A percentile compares a stretch with the other conserved stretches of the same genome.
Conservation (phyloP, 2,113 vertebrate species). For the Hemiscyllium ocellatum region DNA sequence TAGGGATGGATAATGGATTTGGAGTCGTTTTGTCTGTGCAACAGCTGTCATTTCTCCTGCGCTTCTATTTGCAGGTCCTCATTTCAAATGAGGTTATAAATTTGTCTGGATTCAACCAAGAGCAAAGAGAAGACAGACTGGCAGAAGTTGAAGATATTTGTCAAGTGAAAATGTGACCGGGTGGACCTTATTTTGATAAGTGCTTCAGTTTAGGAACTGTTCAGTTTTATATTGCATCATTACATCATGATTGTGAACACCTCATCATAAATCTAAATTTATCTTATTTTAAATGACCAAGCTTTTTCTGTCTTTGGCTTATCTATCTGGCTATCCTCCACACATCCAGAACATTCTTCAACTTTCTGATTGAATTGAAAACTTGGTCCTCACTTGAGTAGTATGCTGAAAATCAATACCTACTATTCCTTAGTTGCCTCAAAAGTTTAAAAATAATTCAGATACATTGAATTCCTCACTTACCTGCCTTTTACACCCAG, state of each 20-base stretch:
- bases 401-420: too few species aligned
- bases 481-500: too few species aligned
- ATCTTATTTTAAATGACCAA: neutral
- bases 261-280: neutral
- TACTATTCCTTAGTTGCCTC: too few species aligned
- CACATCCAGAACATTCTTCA: neutral
- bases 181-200: slow-evolving; percentile 93
- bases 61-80: slow-evolving; percentile 60
- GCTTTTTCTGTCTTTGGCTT: neutral
- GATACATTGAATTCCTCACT: too few species aligned
- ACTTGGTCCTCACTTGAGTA: neutral
- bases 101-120: slow-evolving; percentile 74
- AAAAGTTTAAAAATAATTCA: too few species aligned
- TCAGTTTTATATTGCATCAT: neutral
- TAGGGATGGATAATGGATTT: neutral
- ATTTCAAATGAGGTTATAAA: slow-evolving; percentile 79
- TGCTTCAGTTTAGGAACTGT: slow-evolving; percentile 38
- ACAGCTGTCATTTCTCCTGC: neutral
- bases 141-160: slow-evolving; percentile 98
- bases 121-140: slow-evolving; percentile 85
- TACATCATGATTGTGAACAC: neutral
- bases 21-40: neutral
- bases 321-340: neutral
- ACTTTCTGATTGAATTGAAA: neutral
- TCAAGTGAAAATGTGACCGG: slow-evolving; percentile 88